phyloP scores from a whole-genome alignment of 2,113 vertebrate genomes.

The Oreotragus oreotragus region DNA sequence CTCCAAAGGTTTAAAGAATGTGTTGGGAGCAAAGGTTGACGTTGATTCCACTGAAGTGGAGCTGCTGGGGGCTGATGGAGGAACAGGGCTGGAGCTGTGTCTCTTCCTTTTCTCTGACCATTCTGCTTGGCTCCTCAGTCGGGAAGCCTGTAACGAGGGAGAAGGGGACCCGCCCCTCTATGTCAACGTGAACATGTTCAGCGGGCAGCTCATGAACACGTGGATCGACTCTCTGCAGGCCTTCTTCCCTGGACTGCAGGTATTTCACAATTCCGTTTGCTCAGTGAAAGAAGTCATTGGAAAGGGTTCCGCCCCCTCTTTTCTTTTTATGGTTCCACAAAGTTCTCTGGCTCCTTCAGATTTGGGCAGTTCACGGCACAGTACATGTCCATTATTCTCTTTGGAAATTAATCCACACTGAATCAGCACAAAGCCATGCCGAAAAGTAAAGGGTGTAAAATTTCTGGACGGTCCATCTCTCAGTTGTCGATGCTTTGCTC shows the following conservation, averaged over 20 bases:
- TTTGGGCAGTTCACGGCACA: not conserved
- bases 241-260: slow-evolving; percentile 99
- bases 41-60: not conserved
- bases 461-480: not conserved
- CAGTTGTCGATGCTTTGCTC: not conserved
- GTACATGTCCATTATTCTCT: not conserved
- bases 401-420: not conserved
- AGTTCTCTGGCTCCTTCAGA: not conserved
- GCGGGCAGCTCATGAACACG: slow-evolving; percentile 97
- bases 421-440: not conserved
- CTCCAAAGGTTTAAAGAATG: not conserved
- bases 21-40: not conserved
- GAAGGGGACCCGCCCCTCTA: slow-evolving; percentile 97
- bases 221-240: slow-evolving; percentile 99
- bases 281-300: not conserved
- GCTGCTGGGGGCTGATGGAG: not conserved
- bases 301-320: rapidly evolving
- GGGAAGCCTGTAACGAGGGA: slow-evolving; percentile 96
- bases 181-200: slow-evolving; percentile 99
- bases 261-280: slow-evolving; percentile 30
- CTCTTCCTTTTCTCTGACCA: not conserved
- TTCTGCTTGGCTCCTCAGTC: slow-evolving; percentile 74
- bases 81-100: not conserved
- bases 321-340: not conserved
- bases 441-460: too few species aligned